Evolutionary conservation across 2,797 vertebrate genomes (phyloP).

Genomic region (Microchirus variegatus): DNA sequence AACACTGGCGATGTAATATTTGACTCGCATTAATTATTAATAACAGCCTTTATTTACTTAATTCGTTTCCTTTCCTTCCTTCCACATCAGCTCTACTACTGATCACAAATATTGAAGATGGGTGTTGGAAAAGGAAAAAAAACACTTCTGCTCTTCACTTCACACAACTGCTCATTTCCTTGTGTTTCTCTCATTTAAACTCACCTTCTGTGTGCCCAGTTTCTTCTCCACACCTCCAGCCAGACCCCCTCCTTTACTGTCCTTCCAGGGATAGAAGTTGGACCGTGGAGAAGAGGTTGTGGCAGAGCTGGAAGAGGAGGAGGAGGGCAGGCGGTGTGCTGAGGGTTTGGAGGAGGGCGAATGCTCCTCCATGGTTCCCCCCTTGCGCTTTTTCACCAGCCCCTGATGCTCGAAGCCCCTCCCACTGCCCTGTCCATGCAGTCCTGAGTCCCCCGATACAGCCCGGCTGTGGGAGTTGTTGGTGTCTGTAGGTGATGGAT

Average conservation of each 20-base stretch:
- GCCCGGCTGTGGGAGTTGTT: slow-evolving; percentile 73
- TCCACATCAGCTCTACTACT: too few relatives aligned
- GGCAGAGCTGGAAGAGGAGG: slow-evolving; percentile 66
- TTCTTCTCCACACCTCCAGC: slow-evolving; percentile 88
- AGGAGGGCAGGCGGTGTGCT: slow-evolving; percentile 78
- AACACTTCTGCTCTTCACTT: background rate
- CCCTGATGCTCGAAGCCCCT: slow-evolving; percentile 84
- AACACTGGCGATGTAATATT: too few relatives aligned
- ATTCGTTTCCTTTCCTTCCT: too few relatives aligned
- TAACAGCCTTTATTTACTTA: too few relatives aligned
- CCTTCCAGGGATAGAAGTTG: slow-evolving; percentile 86
- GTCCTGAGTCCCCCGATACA: slow-evolving; percentile 64
- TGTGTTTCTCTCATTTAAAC: slow-evolving; percentile 23
- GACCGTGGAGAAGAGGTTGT: slow-evolving; percentile 77
- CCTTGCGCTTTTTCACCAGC: slow-evolving; percentile 87
- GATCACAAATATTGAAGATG: too few relatives aligned
- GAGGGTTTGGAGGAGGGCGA: slow-evolving; percentile 81
- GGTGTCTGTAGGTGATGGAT: slow-evolving; percentile 62
- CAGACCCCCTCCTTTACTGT: slow-evolving; percentile 78
- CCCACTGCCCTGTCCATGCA: slow-evolving; percentile 70
- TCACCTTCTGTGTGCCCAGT: slow-evolving; percentile 89
- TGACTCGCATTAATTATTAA: too few relatives aligned
- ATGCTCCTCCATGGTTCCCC: slow-evolving; percentile 72
- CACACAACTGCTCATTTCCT: background rate
- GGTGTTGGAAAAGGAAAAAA: background rate